phyloP scores from a whole-genome alignment of 2,888 invertebrate genomes.

The Phengaris alcon region DNA sequence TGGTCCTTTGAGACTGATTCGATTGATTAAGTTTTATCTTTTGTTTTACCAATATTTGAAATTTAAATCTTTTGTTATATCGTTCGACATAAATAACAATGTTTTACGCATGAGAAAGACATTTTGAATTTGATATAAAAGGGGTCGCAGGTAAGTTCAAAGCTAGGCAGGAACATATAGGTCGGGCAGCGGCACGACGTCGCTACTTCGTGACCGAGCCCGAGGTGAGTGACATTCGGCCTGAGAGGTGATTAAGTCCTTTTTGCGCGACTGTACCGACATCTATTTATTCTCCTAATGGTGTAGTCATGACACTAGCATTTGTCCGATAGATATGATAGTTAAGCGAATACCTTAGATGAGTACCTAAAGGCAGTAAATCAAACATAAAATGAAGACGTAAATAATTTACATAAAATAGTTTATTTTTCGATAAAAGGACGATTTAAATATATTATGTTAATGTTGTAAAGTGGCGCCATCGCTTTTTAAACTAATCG shows the following conservation, averaged over 20 bases:
- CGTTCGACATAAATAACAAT: not conserved
- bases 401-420: too few relatives aligned
- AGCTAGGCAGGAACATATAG: conserved; percentile 21
- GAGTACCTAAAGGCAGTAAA: not conserved
- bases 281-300: conserved; percentile 18
- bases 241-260: conserved; percentile 18
- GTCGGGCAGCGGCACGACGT: conserved; percentile 13
- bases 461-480: not conserved
- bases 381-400: too few relatives aligned
- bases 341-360: not conserved
- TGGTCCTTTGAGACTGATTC: not conserved
- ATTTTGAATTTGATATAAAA: conserved; percentile 11
- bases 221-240: conserved; percentile 16
- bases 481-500: not conserved
- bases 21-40: not conserved
- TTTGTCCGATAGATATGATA: conserved; percentile 6
- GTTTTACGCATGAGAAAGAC: not conserved
- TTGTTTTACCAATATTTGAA: not conserved
- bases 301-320: conserved; percentile 8
- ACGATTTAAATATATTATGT: too few relatives aligned
- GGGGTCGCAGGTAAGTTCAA: conserved; percentile 1
- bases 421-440: not conserved
- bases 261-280: conserved; percentile 1
- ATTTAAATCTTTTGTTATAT: not conserved
- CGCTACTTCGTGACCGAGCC: conserved; percentile 17